phyloP scores from a whole-genome alignment of 2,797 vertebrate species.

The Masticophis lateralis region DNA sequence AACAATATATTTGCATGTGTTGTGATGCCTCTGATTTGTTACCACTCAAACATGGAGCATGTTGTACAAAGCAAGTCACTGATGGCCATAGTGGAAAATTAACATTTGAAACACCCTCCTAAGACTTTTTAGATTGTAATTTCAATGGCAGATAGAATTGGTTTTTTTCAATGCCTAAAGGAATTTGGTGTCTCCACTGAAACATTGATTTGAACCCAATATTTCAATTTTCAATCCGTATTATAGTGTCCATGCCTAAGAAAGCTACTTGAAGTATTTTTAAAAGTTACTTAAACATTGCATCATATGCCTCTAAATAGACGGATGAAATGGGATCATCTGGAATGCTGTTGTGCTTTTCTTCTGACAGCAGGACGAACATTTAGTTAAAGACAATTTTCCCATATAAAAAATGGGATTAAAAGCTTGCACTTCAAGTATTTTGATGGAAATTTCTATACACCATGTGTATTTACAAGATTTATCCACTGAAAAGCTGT shows the following conservation, averaged over 20 bases:
- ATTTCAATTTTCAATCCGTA: background rate
- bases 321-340: background rate
- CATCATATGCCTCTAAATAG: background rate
- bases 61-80: background rate
- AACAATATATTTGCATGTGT: background rate
- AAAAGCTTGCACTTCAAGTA: background rate
- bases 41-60: background rate
- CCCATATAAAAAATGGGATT: background rate
- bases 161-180: rapidly evolving
- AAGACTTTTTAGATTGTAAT: background rate
- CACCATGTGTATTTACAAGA: background rate
- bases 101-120: background rate
- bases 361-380: background rate
- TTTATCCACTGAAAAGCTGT: background rate
- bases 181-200: background rate
- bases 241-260: background rate
- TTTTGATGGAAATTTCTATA: background rate
- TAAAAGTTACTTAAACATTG: background rate
- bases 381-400: background rate
- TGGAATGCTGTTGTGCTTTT: background rate
- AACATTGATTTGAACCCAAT: background rate
- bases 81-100: background rate
- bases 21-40: background rate
- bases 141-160: background rate
- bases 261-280: background rate